These are phyloP conservation scores for Stegana nigrithorax DNA, from an alignment of 2,888 invertebrate species.

Conservation along the genomic window DNA sequence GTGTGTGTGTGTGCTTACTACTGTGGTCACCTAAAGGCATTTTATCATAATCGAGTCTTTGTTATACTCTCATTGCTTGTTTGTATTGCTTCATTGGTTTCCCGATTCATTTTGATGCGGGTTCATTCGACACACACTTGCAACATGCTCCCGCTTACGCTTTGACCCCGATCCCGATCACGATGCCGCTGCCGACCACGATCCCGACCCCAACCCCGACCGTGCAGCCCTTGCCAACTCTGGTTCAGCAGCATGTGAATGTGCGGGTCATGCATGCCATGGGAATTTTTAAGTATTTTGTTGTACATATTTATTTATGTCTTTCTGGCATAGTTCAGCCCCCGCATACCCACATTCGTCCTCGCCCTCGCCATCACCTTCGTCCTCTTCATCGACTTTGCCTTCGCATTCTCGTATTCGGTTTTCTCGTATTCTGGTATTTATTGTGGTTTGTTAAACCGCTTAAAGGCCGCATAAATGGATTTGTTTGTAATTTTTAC, in stretches of 20 bases:
- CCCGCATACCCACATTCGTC: too few species aligned
- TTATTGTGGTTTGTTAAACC: conserved; percentile 17
- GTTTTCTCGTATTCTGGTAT: too few species aligned
- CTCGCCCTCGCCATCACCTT: too few species aligned
- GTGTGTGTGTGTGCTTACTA: conserved; percentile 40
- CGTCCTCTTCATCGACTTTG: too few species aligned
- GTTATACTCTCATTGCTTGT: background rate
- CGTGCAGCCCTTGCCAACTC: too few species aligned
- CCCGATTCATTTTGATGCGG: conserved; percentile 42
- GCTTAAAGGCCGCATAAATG: conserved; percentile 22
- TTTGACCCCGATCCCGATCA: too few species aligned
- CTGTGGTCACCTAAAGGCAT: conserved; percentile 50
- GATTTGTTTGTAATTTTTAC: conserved; percentile 20
- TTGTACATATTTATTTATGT: background rate
- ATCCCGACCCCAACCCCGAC: too few species aligned
- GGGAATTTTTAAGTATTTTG: background rate
- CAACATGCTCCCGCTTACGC: background rate
- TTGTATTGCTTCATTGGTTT: conserved; percentile 46
- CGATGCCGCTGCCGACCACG: too few species aligned
- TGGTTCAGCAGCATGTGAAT: too few species aligned
- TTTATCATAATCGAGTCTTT: conserved; percentile 50
- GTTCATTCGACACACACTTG: conserved; percentile 20
- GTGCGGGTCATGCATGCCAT: background rate
- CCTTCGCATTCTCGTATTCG: too few species aligned
- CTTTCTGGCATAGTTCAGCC: background rate